phyloP scores from a whole-genome alignment of 2,888 invertebrate species.

The Drosophila kokeensis region DNA sequence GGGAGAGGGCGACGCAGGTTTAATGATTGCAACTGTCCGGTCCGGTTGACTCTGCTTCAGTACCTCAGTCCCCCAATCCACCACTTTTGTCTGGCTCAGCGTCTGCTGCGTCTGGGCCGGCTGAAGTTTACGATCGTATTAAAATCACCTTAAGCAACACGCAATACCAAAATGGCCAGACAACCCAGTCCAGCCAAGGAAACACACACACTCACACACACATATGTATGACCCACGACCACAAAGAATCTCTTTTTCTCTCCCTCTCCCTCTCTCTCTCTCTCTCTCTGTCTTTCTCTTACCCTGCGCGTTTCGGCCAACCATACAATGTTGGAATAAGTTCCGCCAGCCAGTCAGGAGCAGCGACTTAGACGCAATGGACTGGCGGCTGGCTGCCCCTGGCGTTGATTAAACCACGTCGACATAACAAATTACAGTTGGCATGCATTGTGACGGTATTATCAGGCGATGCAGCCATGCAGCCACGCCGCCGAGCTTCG shows the following conservation, averaged over 20 bases:
- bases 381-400: constrained; percentile 36
- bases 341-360: constrained; percentile 56
- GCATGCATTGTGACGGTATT: constrained; percentile 76
- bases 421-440: constrained; percentile 78
- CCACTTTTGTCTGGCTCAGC: constrained; percentile 69
- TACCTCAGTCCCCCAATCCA: constrained; percentile 1
- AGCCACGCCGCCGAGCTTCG: constrained; percentile 21
- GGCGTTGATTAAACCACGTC: constrained; percentile 78
- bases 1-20: constrained; percentile 38
- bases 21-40: constrained; percentile 69
- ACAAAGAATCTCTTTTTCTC: constrained; percentile 46
- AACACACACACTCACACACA: constrained; percentile 16
- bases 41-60: constrained; percentile 24
- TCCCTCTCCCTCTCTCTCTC: not conserved
- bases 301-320: constrained; percentile 18
- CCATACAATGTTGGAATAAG: constrained; percentile 75
- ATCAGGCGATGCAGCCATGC: constrained; percentile 53
- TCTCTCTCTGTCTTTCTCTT: not conserved
- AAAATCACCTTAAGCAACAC: constrained; percentile 81
- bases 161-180: constrained; percentile 74
- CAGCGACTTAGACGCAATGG: constrained; percentile 34
- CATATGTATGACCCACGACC: constrained; percentile 52
- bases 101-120: constrained; percentile 65
- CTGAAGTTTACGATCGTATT: constrained; percentile 79
- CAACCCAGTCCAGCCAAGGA: constrained; percentile 31